Conservation (phyloP, 2,113 vertebrate species). For the Pterocles orientalis region DNA sequence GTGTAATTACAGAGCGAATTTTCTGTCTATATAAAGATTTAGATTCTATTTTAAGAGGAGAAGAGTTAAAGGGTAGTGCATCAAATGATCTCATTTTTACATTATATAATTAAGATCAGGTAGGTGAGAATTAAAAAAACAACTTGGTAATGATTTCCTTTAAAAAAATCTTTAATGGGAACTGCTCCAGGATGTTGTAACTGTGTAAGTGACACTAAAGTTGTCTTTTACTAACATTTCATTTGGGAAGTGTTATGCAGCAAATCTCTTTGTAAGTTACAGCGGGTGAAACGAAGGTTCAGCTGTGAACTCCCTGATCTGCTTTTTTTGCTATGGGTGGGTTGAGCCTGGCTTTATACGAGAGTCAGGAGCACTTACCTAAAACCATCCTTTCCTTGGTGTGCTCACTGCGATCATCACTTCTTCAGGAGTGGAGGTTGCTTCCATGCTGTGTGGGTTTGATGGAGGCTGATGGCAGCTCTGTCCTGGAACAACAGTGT, state of each 20-base stretch:
- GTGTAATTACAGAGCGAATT: slow-evolving; percentile 9
- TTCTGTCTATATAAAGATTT: neutral
- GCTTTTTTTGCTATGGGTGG: neutral
- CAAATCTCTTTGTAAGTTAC: neutral
- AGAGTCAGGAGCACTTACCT: fast-evolving
- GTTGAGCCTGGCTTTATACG: neutral
- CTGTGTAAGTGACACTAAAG: neutral
- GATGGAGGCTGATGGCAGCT: neutral
- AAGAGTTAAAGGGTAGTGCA: neutral
- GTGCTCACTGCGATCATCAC: fast-evolving
- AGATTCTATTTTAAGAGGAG: neutral
- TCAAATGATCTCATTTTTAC: neutral
- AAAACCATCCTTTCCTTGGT: neutral
- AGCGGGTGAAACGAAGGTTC: neutral
- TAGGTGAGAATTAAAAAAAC: neutral
- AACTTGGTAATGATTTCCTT: neutral
- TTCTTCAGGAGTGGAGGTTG: neutral
- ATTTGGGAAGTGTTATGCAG: neutral
- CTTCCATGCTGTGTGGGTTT: neutral
- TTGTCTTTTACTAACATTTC: neutral
- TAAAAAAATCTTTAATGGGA: neutral
- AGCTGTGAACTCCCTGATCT: neutral
- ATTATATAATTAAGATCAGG: neutral
- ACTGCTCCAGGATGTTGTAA: neutral
- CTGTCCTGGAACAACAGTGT: neutral